Evolutionary conservation across 2,113 vertebrate species (phyloP), one percentile per base, ranked within the genome.

Genomic region (Procavia capensis): DNA sequence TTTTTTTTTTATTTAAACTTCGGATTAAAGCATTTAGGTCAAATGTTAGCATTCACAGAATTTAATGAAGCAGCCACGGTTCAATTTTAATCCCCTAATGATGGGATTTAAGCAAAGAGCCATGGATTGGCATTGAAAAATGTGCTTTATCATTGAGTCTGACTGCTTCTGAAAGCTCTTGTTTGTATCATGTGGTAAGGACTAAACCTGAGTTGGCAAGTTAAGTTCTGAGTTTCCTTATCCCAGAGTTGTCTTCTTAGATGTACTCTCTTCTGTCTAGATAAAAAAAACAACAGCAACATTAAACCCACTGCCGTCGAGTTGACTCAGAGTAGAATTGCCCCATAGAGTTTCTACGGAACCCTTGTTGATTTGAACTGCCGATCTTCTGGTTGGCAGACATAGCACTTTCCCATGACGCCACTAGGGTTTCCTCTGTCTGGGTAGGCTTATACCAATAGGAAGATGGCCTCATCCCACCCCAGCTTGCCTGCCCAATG

Each of bases 71-170:
- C 76, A 83, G 66, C 64, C 59, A 45, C 39, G 76, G 59, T 94
- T 93, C 39, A 81, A 24, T 72, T 61, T 1, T 95, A 96, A 97
- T 96, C 85, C 57, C 3, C 25, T 95, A 84, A 95, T 95, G 79
- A 95, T 91, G 70, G 88, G 88, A 87, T 96, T 93, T 95, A 92
- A 68, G 63, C 45, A 80, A 43, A 66, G 63, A 89, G 85, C 59
- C 34, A 45, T 9, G 22, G 61, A 74, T 94, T 88, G 83, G 59
- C 83, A 93, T 96, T 91, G 72, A 70, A 85, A 88, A 97, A 94
- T 92, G 57, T 88, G 78, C 91, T 88, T 96, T 66, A 50, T 96
- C 91, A 88, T 78, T 76, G 59, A 90, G 85, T 72, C 76, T 95
- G 76, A 84, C 75, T 2, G 5, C n/a, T 57, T 93, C 68, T 86